Conservation (phyloP, 2,888 invertebrate genomes). For the Aspidiotus destructor region DNA sequence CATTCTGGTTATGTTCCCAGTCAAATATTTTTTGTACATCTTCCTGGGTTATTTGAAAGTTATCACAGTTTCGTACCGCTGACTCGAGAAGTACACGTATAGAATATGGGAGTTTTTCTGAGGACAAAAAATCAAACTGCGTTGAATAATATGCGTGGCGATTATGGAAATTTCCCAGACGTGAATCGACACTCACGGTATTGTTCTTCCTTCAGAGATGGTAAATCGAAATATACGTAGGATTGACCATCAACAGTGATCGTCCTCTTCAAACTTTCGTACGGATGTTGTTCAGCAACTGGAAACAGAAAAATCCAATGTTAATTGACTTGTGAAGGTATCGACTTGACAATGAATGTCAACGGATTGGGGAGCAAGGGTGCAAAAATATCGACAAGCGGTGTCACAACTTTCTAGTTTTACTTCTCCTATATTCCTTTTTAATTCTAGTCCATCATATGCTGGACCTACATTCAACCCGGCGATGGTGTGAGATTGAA, state of each 20-base stretch:
- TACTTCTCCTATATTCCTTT: no score
- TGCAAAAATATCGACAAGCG: no score
- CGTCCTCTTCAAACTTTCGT: conserved; percentile 50
- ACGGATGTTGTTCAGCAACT: conserved; percentile 65
- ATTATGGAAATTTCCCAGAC: conserved; percentile 9
- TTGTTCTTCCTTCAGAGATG: conserved; percentile 48
- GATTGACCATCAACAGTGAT: conserved; percentile 52
- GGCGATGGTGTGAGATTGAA: no score
- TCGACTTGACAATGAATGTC: no score
- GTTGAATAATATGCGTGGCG: not conserved
- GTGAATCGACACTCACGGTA: conserved; percentile 58
- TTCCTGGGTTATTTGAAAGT: conserved; percentile 62
- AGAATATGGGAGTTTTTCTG: conserved; percentile 79
- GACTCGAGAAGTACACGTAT: conserved; percentile 89
- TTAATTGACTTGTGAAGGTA: no score
- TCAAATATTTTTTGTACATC: conserved; percentile 83
- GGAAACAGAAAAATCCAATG: conserved; percentile 46
- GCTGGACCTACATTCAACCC: no score
- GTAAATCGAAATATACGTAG: conserved; percentile 55
- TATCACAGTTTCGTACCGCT: conserved; percentile 91
- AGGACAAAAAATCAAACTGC: conserved; percentile 36
- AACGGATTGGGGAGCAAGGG: no score
- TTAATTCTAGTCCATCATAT: no score
- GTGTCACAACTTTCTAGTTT: no score
- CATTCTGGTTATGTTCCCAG: conserved; percentile 69